Evolutionary conservation across 64 coral and sea anemone genomes (phyloP).

Genomic region (Astreopora myriophthalma): DNA sequence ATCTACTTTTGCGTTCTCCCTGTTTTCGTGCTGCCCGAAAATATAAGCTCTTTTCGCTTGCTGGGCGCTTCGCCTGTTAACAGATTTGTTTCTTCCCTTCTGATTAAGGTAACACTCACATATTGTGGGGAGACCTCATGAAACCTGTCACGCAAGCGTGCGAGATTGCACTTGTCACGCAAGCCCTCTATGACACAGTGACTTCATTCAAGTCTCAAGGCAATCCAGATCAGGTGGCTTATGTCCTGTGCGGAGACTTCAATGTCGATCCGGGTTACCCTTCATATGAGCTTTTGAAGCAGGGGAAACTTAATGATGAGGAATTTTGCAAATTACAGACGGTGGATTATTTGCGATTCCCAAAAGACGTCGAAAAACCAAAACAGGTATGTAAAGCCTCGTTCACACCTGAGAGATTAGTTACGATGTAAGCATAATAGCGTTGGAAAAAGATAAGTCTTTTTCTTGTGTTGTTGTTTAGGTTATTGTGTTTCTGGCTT

Average conservation of each 20-base stretch:
- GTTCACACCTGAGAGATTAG: too few species aligned
- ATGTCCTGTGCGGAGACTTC: conserved; percentile 60
- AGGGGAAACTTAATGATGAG: conserved; percentile 24
- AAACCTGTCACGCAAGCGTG: conserved; percentile 25
- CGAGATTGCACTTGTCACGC: conserved; percentile 20
- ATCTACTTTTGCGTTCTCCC: too few species aligned
- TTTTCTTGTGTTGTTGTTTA: too few species aligned
- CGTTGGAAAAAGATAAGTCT: too few species aligned
- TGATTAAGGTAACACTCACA: conserved; percentile 10
- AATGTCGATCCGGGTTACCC: conserved; percentile 70
- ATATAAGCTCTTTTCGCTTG: too few species aligned
- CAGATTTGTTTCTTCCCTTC: neutral
- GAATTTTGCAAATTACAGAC: conserved; percentile 31
- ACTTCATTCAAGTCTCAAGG: neutral
- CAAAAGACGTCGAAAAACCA: neutral
- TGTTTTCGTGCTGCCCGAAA: too few species aligned
- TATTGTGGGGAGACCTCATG: conserved; percentile 1
- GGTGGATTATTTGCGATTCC: conserved; percentile 51
- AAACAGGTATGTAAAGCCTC: neutral
- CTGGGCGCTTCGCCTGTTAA: too few species aligned
- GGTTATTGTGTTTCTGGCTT: too few species aligned
- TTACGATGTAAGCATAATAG: too few species aligned
- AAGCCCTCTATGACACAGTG: neutral
- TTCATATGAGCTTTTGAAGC: conserved; percentile 53
- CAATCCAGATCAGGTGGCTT: neutral